Conservation (phyloP, 2,888 invertebrate species). For the Torymus auratus region DNA sequence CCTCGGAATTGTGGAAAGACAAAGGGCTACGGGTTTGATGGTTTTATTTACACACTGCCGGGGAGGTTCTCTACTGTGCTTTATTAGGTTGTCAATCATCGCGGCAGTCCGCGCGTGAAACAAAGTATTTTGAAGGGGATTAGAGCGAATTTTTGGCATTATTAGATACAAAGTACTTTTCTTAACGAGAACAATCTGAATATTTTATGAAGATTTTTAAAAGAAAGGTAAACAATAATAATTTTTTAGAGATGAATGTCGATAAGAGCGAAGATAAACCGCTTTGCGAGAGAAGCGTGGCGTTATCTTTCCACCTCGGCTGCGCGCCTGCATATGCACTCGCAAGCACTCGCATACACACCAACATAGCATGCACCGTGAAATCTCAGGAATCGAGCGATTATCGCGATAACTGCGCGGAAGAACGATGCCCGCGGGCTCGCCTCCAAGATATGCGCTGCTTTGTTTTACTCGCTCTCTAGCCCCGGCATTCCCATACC, state of each 20-base stretch:
- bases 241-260: too few relatives aligned
- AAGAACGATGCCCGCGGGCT: slow-evolving; percentile 39
- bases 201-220: too few relatives aligned
- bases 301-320: too few relatives aligned
- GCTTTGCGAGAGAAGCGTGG: too few relatives aligned
- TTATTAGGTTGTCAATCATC: too few relatives aligned
- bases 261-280: too few relatives aligned
- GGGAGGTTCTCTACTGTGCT: neutral
- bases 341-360: neutral
- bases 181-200: neutral
- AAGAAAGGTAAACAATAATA: too few relatives aligned
- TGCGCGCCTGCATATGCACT: too few relatives aligned
- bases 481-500: neutral
- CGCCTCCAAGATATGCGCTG: slow-evolving; percentile 28
- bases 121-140: too few relatives aligned
- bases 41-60: neutral
- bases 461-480: slow-evolving; percentile 10
- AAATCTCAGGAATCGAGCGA: slow-evolving; percentile 50
- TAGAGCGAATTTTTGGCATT: too few relatives aligned
- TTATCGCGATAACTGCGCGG: slow-evolving; percentile 48
- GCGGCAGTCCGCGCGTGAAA: too few relatives aligned
- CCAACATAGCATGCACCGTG: slow-evolving; percentile 1
- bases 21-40: slow-evolving; percentile 7
- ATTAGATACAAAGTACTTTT: too few relatives aligned
- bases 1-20: neutral